phyloP scores from a whole-genome alignment of 2,113 vertebrate species.

The Edolisoma coerulescens region DNA sequence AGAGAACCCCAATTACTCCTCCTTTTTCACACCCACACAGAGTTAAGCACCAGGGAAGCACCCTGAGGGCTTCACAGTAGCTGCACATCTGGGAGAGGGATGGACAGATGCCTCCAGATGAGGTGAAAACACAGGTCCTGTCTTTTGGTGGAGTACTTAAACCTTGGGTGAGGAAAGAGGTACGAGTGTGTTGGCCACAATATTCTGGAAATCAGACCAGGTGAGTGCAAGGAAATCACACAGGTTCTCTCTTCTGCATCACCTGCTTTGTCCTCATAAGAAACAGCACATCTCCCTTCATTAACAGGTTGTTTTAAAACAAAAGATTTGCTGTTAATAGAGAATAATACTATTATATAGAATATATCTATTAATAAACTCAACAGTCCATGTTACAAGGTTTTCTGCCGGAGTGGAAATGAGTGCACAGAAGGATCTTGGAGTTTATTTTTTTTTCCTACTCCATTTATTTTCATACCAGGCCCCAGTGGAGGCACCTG shows the following conservation, averaged over 20 bases:
- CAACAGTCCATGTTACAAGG: background rate
- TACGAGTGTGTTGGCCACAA: fast-evolving
- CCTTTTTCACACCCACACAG: background rate
- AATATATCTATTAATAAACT: background rate
- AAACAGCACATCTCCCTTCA: background rate
- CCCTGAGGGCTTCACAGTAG: background rate
- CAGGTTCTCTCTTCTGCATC: background rate
- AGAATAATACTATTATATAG: background rate
- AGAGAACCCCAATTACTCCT: background rate
- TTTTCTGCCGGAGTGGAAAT: no score
- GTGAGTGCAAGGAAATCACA: background rate
- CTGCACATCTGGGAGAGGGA: background rate
- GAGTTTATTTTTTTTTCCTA: background rate
- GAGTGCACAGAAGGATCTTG: background rate
- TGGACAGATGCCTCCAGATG: background rate
- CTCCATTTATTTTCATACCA: conserved; percentile 24
- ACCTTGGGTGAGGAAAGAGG: background rate
- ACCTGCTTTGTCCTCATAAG: background rate
- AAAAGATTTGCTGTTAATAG: background rate
- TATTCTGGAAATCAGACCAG: background rate
- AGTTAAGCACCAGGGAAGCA: background rate
- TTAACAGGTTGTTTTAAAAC: background rate
- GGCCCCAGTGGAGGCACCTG: background rate
- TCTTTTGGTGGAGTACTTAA: background rate
- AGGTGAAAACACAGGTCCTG: background rate